Evolutionary conservation across 2,797 vertebrate species (phyloP).

Genomic region (Cynodonichthys magdalenae): DNA sequence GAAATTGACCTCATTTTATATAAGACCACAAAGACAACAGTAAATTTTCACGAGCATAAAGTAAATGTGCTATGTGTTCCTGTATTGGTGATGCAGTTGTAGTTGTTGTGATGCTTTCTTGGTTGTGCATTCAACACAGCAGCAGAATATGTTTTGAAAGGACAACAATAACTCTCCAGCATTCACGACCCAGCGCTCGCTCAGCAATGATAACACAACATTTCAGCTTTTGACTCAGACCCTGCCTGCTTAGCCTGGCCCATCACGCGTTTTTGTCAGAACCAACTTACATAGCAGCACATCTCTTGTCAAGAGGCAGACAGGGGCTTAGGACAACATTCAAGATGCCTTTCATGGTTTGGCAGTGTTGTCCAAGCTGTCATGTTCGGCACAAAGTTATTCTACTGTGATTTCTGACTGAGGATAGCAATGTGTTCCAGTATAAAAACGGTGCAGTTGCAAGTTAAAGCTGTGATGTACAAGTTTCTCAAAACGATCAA

Average conservation of each 20-base stretch:
- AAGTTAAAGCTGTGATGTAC: slow-evolving; percentile 4
- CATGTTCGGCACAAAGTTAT: slow-evolving; percentile 38
- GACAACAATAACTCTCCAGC: slow-evolving; percentile 39
- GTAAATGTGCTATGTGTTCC: slow-evolving; percentile 17
- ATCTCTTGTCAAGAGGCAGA: slow-evolving; percentile 38
- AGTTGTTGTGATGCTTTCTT: slow-evolving; percentile 20
- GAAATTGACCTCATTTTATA: slow-evolving; percentile 17
- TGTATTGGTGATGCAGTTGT: slow-evolving; percentile 28
- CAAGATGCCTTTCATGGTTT: slow-evolving; percentile 59
- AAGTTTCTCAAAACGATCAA: slow-evolving; percentile 45
- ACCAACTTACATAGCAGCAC: slow-evolving; percentile 33
- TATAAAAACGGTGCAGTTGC: slow-evolving; percentile 13
- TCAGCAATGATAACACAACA: slow-evolving; percentile 26
- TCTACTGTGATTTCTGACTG: slow-evolving; percentile 38
- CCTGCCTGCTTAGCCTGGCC: slow-evolving; percentile 48
- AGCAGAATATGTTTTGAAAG: slow-evolving; percentile 46
- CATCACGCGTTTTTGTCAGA: slow-evolving; percentile 51
- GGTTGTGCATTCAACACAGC: slow-evolving; percentile 40
- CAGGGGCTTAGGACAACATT: slow-evolving; percentile 44
- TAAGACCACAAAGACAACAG: background rate
- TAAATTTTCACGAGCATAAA: slow-evolving; percentile 20
- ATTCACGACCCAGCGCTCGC: slow-evolving; percentile 45
- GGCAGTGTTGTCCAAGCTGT: slow-evolving; percentile 57
- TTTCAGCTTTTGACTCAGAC: slow-evolving; percentile 48
- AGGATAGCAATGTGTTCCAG: slow-evolving; percentile 18